These are phyloP conservation scores for Gavialis gangeticus DNA, from an alignment of 2,113 vertebrate species.

Conservation along the genomic window DNA sequence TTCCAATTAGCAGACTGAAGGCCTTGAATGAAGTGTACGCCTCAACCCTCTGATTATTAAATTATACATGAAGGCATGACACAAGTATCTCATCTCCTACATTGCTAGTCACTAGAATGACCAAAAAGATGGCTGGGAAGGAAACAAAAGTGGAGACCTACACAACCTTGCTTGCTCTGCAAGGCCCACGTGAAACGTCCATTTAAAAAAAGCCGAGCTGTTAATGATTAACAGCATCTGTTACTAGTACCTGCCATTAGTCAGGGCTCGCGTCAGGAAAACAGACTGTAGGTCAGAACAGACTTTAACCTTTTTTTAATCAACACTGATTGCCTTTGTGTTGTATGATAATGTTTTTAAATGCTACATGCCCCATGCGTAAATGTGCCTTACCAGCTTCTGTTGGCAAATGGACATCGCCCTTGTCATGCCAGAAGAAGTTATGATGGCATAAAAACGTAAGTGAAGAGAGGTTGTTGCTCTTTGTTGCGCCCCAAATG, in stretches of 20 bases:
- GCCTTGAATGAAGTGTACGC: conserved; percentile 46
- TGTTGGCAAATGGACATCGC: not conserved
- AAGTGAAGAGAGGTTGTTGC: no score
- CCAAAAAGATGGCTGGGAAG: conserved; percentile 7
- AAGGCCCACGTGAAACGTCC: not conserved
- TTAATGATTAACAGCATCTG: not conserved
- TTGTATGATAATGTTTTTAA: not conserved
- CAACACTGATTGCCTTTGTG: not conserved
- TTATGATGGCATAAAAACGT: no score
- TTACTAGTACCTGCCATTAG: not conserved
- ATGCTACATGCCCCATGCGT: not conserved
- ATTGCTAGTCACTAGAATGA: conserved; percentile 17
- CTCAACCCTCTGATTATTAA: conserved; percentile 53
- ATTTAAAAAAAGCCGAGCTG: not conserved
- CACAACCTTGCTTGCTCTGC: not conserved
- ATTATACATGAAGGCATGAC: conserved; percentile 28
- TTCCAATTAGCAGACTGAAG: conserved; percentile 16
- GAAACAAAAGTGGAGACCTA: not conserved
- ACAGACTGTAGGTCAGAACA: not conserved
- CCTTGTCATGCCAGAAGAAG: no score
- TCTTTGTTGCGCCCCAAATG: no score
- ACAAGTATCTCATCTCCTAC: conserved; percentile 35
- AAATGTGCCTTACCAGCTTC: not conserved
- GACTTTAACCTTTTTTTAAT: not conserved
- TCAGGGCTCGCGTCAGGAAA: not conserved